Conservation (phyloP, 2,113 vertebrate genomes). For the Pedionomus torquatus region DNA sequence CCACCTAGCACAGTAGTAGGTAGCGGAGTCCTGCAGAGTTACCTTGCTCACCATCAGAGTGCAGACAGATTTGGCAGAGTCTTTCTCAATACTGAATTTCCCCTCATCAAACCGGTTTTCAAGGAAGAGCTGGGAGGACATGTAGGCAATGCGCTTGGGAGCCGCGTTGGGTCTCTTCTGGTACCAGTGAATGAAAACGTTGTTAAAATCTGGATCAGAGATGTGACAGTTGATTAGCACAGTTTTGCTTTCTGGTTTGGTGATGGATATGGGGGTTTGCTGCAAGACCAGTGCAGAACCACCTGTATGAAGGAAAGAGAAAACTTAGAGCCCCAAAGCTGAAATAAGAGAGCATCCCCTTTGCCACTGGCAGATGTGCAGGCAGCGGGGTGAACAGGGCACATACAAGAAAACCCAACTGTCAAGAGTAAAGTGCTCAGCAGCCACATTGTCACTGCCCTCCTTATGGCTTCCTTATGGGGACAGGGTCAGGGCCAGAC, state of each 20-base stretch:
- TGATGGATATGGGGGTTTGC: background rate
- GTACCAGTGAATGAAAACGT: background rate
- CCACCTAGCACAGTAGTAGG: slow-evolving; percentile 41
- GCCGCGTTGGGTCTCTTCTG: background rate
- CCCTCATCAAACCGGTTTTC: background rate
- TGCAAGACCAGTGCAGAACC: background rate
- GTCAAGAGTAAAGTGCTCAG: background rate
- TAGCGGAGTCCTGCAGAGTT: background rate
- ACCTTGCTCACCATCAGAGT: background rate
- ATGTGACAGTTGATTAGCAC: slow-evolving; percentile 5
- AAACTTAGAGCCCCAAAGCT: background rate
- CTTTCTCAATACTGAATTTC: background rate
- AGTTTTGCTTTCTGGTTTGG: background rate
- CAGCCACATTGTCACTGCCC: background rate
- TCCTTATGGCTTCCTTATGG: background rate
- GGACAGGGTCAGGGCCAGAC: background rate
- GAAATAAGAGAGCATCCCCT: background rate
- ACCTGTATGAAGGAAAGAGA: background rate
- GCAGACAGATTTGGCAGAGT: background rate
- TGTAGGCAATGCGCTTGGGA: background rate
- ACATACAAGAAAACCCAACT: background rate
- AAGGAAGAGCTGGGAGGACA: background rate
- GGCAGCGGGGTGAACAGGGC: background rate
- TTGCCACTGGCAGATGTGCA: fast-evolving
- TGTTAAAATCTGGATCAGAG: background rate